A percentile compares a stretch with the other conserved stretches of the same genome.
These are phyloP conservation scores for Drosophila mulleri DNA, from an alignment of 2,888 invertebrate species.

Conservation along the genomic window DNA sequence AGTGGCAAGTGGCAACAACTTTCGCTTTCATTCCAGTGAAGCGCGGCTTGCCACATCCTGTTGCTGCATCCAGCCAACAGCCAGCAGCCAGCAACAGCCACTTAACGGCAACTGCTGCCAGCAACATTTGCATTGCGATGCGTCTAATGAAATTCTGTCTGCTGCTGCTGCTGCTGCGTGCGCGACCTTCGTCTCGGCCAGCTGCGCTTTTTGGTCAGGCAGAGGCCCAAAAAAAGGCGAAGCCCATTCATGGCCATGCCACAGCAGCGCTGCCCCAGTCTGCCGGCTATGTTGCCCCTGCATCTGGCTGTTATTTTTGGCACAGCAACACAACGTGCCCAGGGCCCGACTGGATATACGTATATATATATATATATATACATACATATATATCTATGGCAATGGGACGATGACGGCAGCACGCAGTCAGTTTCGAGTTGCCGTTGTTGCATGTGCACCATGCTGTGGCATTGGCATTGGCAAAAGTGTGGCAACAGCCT, in stretches of 20 bases:
- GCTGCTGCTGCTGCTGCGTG: slow-evolving; percentile 20
- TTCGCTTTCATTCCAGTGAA: slow-evolving; percentile 59
- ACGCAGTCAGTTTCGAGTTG: slow-evolving; percentile 28
- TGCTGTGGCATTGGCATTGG: slow-evolving; percentile 76
- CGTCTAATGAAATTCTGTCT: slow-evolving; percentile 72
- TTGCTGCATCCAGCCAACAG: slow-evolving; percentile 8
- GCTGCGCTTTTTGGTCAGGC: slow-evolving; percentile 73
- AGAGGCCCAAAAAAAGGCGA: slow-evolving; percentile 58
- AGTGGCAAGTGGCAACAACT: slow-evolving; percentile 30
- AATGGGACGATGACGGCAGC: slow-evolving; percentile 61
- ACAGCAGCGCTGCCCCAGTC: slow-evolving; percentile 6
- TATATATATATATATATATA: slow-evolving; percentile 58
- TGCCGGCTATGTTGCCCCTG: slow-evolving; percentile 11
- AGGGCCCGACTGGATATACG: slow-evolving; percentile 59
- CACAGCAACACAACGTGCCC: slow-evolving; percentile 72
- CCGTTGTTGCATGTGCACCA: slow-evolving; percentile 62
- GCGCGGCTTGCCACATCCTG: slow-evolving; percentile 58
- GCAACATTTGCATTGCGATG: slow-evolving; percentile 69
- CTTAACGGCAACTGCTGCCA: slow-evolving; percentile 53
- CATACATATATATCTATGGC: slow-evolving; percentile 67
- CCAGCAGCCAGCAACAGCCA: slow-evolving; percentile 24
- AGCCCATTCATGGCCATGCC: slow-evolving; percentile 57
- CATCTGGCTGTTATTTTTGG: slow-evolving; percentile 68
- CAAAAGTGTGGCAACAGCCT: slow-evolving; percentile 75
- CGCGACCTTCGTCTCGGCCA: slow-evolving; percentile 64